phyloP scores from a whole-genome alignment of 2,888 invertebrate species.

The Apotomis betuletana region DNA sequence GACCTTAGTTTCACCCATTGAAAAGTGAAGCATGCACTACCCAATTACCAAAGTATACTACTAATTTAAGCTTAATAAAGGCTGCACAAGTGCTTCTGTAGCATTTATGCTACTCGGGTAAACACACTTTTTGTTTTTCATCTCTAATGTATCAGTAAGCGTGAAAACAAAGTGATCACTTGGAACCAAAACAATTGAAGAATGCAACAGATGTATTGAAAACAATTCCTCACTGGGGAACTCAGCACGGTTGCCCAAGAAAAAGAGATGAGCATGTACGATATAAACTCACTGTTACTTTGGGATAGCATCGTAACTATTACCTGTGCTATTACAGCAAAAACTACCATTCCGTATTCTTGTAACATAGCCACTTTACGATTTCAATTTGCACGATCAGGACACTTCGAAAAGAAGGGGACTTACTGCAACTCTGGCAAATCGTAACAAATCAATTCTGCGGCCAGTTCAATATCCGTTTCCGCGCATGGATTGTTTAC shows the following conservation, averaged over 20 bases:
- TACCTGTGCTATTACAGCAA: not conserved
- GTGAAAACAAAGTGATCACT: too few species aligned
- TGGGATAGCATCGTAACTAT: not conserved
- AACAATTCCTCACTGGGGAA: not conserved
- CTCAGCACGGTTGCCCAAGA: not conserved
- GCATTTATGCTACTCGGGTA: too few species aligned
- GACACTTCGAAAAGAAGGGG: not conserved
- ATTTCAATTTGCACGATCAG: conserved; percentile 22
- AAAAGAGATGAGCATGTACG: not conserved
- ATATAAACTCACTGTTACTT: not conserved
- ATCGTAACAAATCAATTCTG: conserved; percentile 14
- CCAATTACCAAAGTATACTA: too few species aligned
- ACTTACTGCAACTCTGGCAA: conserved; percentile 7
- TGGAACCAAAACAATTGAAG: too few species aligned
- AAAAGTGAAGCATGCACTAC: too few species aligned
- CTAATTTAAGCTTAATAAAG: too few species aligned
- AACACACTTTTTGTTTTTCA: too few species aligned
- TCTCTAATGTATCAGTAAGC: too few species aligned
- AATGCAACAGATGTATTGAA: too few species aligned
- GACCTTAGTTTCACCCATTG: too few species aligned
- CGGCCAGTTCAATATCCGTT: conserved; percentile 29
- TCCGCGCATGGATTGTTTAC: conserved; percentile 35
- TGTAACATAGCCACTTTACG: conserved; percentile 3
- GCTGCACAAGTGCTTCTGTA: too few species aligned
- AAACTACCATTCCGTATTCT: conserved; percentile 6